Base-by-base conservation (phyloP, 2,888 invertebrate genomes). In the Globia sparganii region DNA sequence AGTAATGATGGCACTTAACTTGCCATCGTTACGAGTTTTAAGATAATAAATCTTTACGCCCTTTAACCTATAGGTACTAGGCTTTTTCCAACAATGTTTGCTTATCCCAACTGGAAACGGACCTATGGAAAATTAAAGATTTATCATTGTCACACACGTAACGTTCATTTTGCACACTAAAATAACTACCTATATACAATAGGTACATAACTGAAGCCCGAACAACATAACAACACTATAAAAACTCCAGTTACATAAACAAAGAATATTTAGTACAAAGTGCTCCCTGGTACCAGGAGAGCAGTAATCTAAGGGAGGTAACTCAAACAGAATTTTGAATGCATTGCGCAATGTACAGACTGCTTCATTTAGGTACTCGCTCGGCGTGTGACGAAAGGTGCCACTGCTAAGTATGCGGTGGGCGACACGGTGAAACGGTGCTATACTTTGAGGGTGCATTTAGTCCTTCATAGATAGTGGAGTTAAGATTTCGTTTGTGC, bases 1-100 rank as follows among this genome's bases (percentile, higher is more conserved):
- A 83, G 75, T 91, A 89, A 90, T 88, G 86, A 89, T 89, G 84
- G 80, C 78, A 81, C 68, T 76, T 71, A 84, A 37, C 56, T 49
- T 21, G 46, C 31, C 70, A 46, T 49, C 66, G 71, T 71, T 31
- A 66, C 13, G 11, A 58, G 21, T 61, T 40, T 56, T 46, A 46
- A 58, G 13, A 49, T 69, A 31, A 46, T 31, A 34, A 34, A 31
- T 69, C 53, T 46, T 68, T 28, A 46, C 3, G 15, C 11, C 25
- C 21, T 59, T 68, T 40, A 53, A 25, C 18, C 15, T 58, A 18
- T 15, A 18, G 6, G 2, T 3, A 46, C 46, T 53, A 25, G 15
- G 18, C 9, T 25, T 37, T 58, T 21, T 11, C 25, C 28, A 53
- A 46, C 1, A 43, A 28, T 58, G 0, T n/a, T 4, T 25, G 28